phyloP scores from a whole-genome alignment of 2,888 invertebrate genomes.

The Spodoptera exigua region DNA sequence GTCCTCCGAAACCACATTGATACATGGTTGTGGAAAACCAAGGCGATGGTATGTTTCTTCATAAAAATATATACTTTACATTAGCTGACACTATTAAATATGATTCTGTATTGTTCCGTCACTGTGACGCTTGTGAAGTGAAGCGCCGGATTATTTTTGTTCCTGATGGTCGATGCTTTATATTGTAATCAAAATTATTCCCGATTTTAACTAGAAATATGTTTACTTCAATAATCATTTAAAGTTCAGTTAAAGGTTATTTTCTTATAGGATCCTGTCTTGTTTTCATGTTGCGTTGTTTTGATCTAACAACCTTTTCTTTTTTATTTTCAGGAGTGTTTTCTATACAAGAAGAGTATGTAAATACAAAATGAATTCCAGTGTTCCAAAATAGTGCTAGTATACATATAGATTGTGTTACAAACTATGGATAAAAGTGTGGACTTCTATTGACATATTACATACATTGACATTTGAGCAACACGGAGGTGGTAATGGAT shows the following conservation, averaged over 20 bases:
- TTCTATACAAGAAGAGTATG: slow-evolving; percentile 71
- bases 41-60: slow-evolving; percentile 85
- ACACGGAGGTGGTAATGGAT: slow-evolving; percentile 93
- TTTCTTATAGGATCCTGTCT: slow-evolving; percentile 52
- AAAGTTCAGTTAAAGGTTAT: slow-evolving; percentile 3
- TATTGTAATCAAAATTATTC: slow-evolving; percentile 17
- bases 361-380: slow-evolving; percentile 75
- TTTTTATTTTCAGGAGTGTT: slow-evolving; percentile 83
- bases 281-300: slow-evolving; percentile 55
- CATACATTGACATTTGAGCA: slow-evolving; percentile 81
- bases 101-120: slow-evolving; percentile 77
- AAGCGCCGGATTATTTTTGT: slow-evolving; percentile 83
- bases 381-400: slow-evolving; percentile 79
- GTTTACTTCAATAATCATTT: neutral
- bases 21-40: slow-evolving; percentile 79
- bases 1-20: slow-evolving; percentile 86
- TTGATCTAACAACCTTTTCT: slow-evolving; percentile 66
- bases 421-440: slow-evolving; percentile 89
- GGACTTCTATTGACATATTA: slow-evolving; percentile 86
- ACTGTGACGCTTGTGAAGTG: slow-evolving; percentile 83
- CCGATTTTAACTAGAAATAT: neutral
- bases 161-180: slow-evolving; percentile 39
- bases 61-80: slow-evolving; percentile 54
- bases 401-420: slow-evolving; percentile 72
- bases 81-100: slow-evolving; percentile 62